phyloP scores from a whole-genome alignment of 1,140 invertebrate genomes.

The Brachionus manjavacas region DNA sequence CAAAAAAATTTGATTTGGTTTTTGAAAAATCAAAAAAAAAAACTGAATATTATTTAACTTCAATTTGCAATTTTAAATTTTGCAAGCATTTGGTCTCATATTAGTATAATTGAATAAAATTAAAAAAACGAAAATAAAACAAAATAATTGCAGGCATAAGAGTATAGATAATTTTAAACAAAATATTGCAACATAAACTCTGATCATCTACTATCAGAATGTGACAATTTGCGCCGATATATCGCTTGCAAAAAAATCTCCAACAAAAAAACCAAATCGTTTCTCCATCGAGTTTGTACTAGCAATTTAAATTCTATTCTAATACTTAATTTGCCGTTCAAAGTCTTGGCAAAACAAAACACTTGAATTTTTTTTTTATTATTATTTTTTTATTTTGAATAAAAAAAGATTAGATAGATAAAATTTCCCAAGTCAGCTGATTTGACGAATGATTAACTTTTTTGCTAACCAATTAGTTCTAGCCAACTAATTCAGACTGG shows the following conservation, averaged over 20 bases:
- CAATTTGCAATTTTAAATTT: background rate
- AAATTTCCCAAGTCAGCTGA: background rate
- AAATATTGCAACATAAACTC: background rate
- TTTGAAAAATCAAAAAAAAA: background rate
- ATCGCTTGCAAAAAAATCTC: background rate
- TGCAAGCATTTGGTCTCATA: background rate
- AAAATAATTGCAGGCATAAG: background rate
- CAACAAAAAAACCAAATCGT: background rate
- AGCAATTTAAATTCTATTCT: background rate
- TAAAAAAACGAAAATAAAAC: background rate
- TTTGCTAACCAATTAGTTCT: background rate
- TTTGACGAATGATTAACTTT: background rate
- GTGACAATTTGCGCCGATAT: background rate
- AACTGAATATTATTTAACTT: background rate
- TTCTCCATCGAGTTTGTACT: background rate
- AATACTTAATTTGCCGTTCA: background rate
- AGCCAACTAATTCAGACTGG: conserved; percentile 12
- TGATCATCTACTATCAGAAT: background rate
- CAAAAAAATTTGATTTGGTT: no score
- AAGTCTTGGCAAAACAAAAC: background rate
- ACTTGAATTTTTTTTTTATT: background rate
- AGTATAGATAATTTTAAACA: background rate
- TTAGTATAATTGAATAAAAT: background rate
- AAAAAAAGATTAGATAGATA: conserved; percentile 33
- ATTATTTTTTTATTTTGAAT: background rate